Conservation (phyloP, 2,113 vertebrate species). For the Prochilodus magdalenae region DNA sequence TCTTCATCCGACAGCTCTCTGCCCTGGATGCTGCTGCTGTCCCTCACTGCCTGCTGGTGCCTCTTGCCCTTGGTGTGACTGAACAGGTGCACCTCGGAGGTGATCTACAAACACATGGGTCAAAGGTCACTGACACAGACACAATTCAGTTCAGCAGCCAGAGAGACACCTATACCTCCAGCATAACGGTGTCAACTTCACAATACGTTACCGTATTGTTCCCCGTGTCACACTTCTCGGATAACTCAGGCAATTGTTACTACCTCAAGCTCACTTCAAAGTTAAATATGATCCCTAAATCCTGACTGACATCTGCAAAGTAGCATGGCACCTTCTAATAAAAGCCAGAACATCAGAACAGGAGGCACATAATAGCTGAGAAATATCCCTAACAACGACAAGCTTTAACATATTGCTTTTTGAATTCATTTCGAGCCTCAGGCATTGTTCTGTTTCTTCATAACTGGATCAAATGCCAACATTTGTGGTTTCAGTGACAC, state of each 20-base stretch:
- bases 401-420: background rate
- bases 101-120: conserved; percentile 85
- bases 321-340: conserved; percentile 13
- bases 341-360: conserved; percentile 32
- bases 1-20: conserved; percentile 98
- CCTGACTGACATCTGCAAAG: conserved; percentile 50
- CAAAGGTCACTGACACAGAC: conserved; percentile 64
- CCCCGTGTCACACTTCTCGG: background rate
- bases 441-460: background rate
- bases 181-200: conserved; percentile 5
- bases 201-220: conserved; percentile 28
- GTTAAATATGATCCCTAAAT: conserved; percentile 40
- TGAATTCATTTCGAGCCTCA: background rate
- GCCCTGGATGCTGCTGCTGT: conserved; percentile 97
- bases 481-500: conserved; percentile 10
- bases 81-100: conserved; percentile 97
- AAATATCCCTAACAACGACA: background rate
- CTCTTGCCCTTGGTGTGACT: conserved; percentile 97
- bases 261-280: conserved; percentile 31
- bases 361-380: conserved; percentile 10
- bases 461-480: background rate
- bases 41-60: conserved; percentile 95
- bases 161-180: conserved; percentile 36
- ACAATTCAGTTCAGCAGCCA: conserved; percentile 60
- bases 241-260: conserved; percentile 44